Conservation (phyloP, 2,888 invertebrate species). For the Hirtodrosophila alboralis region DNA sequence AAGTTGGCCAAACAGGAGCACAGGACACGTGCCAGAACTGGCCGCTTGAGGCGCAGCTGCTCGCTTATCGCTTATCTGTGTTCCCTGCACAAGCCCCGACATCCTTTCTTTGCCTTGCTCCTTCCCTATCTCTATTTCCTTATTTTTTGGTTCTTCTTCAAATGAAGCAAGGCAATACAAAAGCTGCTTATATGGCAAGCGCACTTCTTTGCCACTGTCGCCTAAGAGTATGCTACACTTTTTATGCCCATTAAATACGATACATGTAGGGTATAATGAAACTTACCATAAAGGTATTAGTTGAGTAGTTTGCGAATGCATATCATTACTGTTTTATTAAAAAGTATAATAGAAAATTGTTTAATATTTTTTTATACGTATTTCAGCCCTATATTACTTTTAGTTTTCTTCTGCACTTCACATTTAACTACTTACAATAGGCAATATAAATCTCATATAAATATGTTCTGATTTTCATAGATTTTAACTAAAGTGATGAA, state of each 20-base stretch:
- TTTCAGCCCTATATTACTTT: no score
- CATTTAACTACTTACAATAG: no score
- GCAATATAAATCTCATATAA: no score
- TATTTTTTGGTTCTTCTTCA: slow-evolving; percentile 19
- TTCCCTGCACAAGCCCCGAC: neutral
- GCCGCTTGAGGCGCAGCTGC: slow-evolving; percentile 56
- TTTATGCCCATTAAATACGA: neutral
- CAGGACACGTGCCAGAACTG: slow-evolving; percentile 53
- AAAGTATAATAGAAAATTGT: no score
- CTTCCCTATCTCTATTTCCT: neutral
- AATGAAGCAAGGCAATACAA: slow-evolving; percentile 69
- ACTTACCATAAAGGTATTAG: no score
- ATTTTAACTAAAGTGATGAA: no score
- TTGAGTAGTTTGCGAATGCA: no score
- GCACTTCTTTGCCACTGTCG: slow-evolving; percentile 20
- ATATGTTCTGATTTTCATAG: no score
- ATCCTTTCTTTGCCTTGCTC: neutral
- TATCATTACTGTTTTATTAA: no score
- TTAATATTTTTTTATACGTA: no score
- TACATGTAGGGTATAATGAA: neutral
- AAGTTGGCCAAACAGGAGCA: slow-evolving; percentile 38
- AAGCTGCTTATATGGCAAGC: slow-evolving; percentile 62
- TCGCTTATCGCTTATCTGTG: slow-evolving; percentile 44
- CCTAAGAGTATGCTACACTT: slow-evolving; percentile 16
- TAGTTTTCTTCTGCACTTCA: no score